Conservation (phyloP, 2,797 vertebrate genomes). For the Periophthalmus magnuspinnatus region DNA sequence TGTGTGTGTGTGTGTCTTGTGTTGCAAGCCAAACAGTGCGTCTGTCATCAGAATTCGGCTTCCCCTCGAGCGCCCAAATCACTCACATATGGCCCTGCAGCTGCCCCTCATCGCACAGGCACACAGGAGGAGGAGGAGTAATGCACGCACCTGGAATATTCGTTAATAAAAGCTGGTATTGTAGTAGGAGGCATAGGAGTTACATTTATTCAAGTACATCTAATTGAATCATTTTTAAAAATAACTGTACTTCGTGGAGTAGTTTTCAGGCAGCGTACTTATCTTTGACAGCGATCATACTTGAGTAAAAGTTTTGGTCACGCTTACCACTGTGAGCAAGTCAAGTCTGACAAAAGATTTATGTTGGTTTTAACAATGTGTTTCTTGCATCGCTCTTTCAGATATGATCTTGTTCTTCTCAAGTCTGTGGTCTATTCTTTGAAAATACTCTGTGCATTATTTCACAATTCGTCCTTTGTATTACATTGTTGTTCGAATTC, state of each 20-base stretch:
- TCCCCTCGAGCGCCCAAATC: conserved; percentile 75
- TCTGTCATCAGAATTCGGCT: conserved; percentile 81
- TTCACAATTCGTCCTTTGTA: too few species aligned
- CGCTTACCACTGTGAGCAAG: too few species aligned
- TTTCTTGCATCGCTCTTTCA: too few species aligned
- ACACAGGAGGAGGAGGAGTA: conserved; percentile 10
- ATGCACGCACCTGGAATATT: conserved; percentile 45
- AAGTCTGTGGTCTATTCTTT: too few species aligned
- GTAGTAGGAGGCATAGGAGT: not conserved
- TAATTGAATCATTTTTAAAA: not conserved
- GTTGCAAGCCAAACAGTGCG: conserved; percentile 77
- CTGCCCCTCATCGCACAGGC: conserved; percentile 49
- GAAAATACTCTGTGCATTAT: not conserved
- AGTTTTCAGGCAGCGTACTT: not conserved
- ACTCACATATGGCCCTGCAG: conserved; percentile 77
- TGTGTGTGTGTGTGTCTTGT: conserved; percentile 53
- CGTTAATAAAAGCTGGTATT: conserved; percentile 5
- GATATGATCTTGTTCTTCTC: not conserved
- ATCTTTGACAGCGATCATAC: too few species aligned
- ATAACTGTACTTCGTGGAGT: not conserved
- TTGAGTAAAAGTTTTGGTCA: not conserved
- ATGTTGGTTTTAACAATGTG: too few species aligned
- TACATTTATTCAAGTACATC: not conserved
- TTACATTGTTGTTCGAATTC: not conserved
- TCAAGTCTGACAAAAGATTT: too few species aligned